Evolutionary conservation across 2,113 vertebrate genomes (phyloP).

Genomic region (Thalassoma bifasciatum): DNA sequence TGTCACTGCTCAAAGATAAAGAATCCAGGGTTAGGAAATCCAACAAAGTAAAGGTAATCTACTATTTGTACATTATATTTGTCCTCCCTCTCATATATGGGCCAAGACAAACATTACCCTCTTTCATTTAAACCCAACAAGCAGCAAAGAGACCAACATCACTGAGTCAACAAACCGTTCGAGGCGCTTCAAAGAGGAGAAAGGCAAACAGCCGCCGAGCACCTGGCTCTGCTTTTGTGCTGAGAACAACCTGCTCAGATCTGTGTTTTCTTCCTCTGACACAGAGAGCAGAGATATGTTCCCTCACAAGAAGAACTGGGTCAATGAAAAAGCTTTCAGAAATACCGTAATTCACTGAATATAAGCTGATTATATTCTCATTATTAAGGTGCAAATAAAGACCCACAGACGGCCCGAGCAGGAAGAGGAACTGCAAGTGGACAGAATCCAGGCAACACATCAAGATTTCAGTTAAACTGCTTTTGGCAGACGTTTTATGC

Average conservation of each 20-base stretch:
- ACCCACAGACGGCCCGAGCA: too few relatives aligned
- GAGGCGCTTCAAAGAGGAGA: constrained; percentile 22
- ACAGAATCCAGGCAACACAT: too few relatives aligned
- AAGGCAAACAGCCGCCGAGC: constrained; percentile 46
- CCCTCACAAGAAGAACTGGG: constrained; percentile 13
- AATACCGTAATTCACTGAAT: constrained; percentile 1
- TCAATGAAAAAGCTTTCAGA: constrained; percentile 12
- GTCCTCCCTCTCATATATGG: not conserved
- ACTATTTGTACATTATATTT: not conserved
- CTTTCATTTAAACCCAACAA: not conserved
- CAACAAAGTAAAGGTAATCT: not conserved
- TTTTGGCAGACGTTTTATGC: too few relatives aligned
- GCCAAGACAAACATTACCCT: not conserved
- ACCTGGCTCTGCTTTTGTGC: constrained; percentile 42
- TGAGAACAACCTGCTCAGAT: not conserved
- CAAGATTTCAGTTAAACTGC: too few relatives aligned
- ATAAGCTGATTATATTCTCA: not conserved
- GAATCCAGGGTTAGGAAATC: not conserved
- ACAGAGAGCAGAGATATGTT: constrained; percentile 15
- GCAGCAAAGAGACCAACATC: constrained; percentile 7
- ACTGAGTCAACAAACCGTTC: constrained; percentile 40
- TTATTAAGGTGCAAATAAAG: too few relatives aligned
- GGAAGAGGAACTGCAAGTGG: too few relatives aligned
- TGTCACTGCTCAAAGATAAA: not conserved
- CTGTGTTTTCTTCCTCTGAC: not conserved